phyloP scores from a whole-genome alignment of 2,888 invertebrate genomes.

The Dimorphilus gyrociliatus region DNA sequence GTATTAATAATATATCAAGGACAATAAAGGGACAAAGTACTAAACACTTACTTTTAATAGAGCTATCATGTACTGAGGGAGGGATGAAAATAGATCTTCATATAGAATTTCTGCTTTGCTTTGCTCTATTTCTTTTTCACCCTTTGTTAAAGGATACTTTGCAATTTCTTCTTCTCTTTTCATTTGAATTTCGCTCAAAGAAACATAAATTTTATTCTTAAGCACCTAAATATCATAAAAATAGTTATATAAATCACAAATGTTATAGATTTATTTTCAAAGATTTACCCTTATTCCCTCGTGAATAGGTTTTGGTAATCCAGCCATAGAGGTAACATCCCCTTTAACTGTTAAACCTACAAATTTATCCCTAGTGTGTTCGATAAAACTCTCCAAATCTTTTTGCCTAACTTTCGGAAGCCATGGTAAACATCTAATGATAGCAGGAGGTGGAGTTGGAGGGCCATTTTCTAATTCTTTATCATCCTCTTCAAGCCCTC shows the following conservation, averaged over 20 bases:
- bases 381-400: conserved; percentile 78
- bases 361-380: conserved; percentile 79
- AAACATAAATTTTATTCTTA: conserved; percentile 88
- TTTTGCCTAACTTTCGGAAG: conserved; percentile 62
- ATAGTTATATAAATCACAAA: too few species aligned
- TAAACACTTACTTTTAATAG: not conserved
- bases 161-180: conserved; percentile 77
- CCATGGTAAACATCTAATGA: conserved; percentile 63
- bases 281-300: conserved; percentile 88
- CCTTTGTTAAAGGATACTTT: conserved; percentile 64
- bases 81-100: conserved; percentile 78
- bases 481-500: conserved; percentile 35
- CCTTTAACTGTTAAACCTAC: conserved; percentile 80
- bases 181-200: conserved; percentile 77
- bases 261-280: too few species aligned
- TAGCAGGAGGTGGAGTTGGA: conserved; percentile 45
- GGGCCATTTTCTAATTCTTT: conserved; percentile 17
- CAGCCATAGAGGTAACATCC: conserved; percentile 64
- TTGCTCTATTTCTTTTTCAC: conserved; percentile 48
- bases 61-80: conserved; percentile 75
- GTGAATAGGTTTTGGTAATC: conserved; percentile 86
- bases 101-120: conserved; percentile 77
- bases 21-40: too few species aligned
- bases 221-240: too few species aligned
- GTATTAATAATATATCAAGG: too few species aligned